Percentiles rank a stretch among this genome's conserved stretches.
Conservation (phyloP, 2,797 vertebrate species). For the Cirrhinus molitorella region DNA sequence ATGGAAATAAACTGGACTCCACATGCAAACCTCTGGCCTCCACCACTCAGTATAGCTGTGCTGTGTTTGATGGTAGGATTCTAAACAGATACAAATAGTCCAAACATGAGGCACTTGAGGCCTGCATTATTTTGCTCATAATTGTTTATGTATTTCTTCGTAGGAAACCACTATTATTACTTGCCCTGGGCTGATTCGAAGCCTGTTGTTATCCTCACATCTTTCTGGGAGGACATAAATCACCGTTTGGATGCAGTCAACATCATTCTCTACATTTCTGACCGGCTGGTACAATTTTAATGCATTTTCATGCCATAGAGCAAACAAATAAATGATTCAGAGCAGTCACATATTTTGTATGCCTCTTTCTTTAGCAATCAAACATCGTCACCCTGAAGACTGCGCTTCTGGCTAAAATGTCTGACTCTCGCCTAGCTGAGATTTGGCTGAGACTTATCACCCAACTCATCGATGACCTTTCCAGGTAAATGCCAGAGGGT, state of each 20-base stretch:
- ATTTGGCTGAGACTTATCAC: slow-evolving; percentile 90
- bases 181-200: slow-evolving; percentile 94
- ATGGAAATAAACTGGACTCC: slow-evolving; percentile 95
- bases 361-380: slow-evolving; percentile 82
- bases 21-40: slow-evolving; percentile 97
- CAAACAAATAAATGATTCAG: background rate
- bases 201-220: slow-evolving; percentile 93
- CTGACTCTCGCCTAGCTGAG: slow-evolving; percentile 81
- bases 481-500: slow-evolving; percentile 79
- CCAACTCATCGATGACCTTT: slow-evolving; percentile 88
- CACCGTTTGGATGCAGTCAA: slow-evolving; percentile 92
- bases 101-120: background rate
- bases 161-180: slow-evolving; percentile 97
- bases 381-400: slow-evolving; percentile 87
- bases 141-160: slow-evolving; percentile 6
- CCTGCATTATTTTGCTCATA: slow-evolving; percentile 1
- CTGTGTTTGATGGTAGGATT: slow-evolving; percentile 92
- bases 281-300: slow-evolving; percentile 83
- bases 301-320: background rate
- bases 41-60: slow-evolving; percentile 93
- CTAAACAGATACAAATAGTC: slow-evolving; percentile 7
- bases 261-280: slow-evolving; percentile 83
- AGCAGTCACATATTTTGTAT: slow-evolving; percentile 7
- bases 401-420: slow-evolving; percentile 84
- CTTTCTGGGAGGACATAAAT: slow-evolving; percentile 97